These are phyloP conservation scores for Camelus bactrianus DNA, from an alignment of 2,113 vertebrate species.

Conservation along the genomic window DNA sequence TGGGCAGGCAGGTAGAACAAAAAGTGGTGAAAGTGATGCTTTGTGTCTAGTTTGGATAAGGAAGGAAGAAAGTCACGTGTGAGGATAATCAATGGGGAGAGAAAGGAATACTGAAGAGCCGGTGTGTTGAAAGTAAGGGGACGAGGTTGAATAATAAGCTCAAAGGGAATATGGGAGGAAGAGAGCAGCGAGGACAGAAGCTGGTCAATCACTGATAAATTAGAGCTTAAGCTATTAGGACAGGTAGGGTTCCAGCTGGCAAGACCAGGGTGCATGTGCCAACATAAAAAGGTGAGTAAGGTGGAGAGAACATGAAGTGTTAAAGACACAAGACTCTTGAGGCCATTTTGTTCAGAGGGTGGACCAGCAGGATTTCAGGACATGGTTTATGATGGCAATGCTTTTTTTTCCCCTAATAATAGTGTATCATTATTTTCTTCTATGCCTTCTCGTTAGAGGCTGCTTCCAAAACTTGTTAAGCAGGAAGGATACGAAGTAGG, in stretches of 20 bases:
- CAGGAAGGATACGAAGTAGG: not conserved
- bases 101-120: not conserved
- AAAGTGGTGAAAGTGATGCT: not conserved
- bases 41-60: not conserved
- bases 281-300: not conserved
- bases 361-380: not conserved
- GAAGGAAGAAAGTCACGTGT: not conserved
- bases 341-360: not conserved
- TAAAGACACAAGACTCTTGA: not conserved
- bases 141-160: not conserved
- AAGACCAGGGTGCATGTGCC: not conserved
- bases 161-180: not conserved
- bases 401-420: not conserved
- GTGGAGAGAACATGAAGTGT: not conserved
- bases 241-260: not conserved
- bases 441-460: not conserved
- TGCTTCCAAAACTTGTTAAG: not conserved
- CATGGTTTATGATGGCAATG: not conserved
- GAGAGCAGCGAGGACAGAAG: not conserved
- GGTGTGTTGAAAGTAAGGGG: not conserved
- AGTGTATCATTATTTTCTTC: not conserved
- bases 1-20: not conserved
- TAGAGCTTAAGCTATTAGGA: not conserved
- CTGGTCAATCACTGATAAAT: not conserved
- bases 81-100: not conserved